phyloP scores from a whole-genome alignment of 2,113 vertebrate genomes.

The Oreamnos americanus region DNA sequence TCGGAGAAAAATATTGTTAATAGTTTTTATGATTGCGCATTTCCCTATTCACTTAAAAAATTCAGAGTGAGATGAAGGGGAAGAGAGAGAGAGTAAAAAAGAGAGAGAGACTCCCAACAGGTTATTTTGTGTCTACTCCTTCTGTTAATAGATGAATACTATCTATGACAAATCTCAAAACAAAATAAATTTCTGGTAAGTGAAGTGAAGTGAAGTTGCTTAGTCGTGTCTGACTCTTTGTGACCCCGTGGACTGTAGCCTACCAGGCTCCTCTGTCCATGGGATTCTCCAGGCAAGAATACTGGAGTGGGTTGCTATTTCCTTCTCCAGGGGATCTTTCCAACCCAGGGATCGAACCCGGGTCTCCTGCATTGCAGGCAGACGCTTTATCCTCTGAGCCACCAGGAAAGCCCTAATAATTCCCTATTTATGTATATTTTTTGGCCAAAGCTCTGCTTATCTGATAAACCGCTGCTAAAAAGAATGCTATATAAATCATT shows the following conservation, averaged over 20 bases:
- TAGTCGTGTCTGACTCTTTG: no score
- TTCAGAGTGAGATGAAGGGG: not conserved
- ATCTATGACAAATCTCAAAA: not conserved
- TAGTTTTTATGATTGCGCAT: not conserved
- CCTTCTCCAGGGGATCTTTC: no score
- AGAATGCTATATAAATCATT: not conserved
- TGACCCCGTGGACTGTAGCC: no score
- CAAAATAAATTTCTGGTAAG: not conserved
- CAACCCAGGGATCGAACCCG: no score
- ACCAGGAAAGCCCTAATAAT: not conserved
- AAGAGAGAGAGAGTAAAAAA: not conserved
- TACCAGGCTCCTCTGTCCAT: no score
- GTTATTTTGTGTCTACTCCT: not conserved
- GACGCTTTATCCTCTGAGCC: no score
- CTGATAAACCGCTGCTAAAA: not conserved
- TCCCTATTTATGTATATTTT: not conserved
- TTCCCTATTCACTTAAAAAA: not conserved
- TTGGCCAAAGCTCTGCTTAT: not conserved
- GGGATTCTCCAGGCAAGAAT: no score
- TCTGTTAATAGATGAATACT: not conserved
- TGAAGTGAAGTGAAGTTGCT: no score
- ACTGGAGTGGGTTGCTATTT: no score
- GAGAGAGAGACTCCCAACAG: not conserved
- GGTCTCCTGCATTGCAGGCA: no score
- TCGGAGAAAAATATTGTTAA: conserved; percentile 40